phyloP scores from a whole-genome alignment of 2,888 invertebrate genomes.

The Dynastes tityus region DNA sequence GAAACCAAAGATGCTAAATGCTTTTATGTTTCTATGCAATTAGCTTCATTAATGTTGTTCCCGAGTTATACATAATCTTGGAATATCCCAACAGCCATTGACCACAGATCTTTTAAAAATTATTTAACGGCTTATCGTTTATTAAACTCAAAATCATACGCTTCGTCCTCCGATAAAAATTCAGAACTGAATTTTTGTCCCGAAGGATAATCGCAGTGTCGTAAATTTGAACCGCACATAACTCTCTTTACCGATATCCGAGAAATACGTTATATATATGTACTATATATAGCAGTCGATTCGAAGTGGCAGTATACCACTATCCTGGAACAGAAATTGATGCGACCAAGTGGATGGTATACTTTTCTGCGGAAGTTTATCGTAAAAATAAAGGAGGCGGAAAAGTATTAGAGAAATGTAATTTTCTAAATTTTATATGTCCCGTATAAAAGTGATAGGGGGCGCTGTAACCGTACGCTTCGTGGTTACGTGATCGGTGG shows the following conservation, averaged over 20 bases:
- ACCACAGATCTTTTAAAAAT: too few species aligned
- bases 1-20: too few species aligned
- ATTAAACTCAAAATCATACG: too few species aligned
- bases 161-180: not conserved
- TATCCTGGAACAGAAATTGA: slow-evolving; percentile 5
- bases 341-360: not conserved
- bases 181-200: not conserved
- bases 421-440: slow-evolving; percentile 35
- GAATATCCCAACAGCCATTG: too few species aligned
- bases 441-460: slow-evolving; percentile 17
- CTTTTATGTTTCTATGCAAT: too few species aligned
- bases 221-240: slow-evolving; percentile 16
- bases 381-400: slow-evolving; percentile 30
- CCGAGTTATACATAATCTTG: too few species aligned
- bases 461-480: not conserved
- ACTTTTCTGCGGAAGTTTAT: slow-evolving; percentile 7
- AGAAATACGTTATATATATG: not conserved
- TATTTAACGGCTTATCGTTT: too few species aligned
- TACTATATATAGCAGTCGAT: too few species aligned
- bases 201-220: not conserved
- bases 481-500: slow-evolving; percentile 8
- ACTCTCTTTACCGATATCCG: slow-evolving; percentile 13
- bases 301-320: not conserved
- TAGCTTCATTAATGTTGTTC: too few species aligned
- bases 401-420: slow-evolving; percentile 22